These are phyloP conservation scores for Oryzaephilus surinamensis DNA, from an alignment of 1,140 invertebrate species.

Conservation along the genomic window DNA sequence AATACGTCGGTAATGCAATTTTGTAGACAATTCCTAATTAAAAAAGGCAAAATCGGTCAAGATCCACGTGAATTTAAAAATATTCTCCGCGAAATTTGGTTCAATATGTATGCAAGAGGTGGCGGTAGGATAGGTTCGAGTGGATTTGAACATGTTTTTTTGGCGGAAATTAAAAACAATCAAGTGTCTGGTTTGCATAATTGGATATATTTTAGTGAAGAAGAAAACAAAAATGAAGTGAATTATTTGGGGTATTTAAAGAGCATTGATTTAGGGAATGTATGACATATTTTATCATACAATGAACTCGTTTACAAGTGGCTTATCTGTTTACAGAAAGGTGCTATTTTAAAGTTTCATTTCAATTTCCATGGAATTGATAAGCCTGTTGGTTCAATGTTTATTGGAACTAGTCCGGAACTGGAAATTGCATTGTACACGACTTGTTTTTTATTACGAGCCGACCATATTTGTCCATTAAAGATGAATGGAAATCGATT, in stretches of 20 bases:
- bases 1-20: conserved; percentile 62
- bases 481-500: conserved; percentile 57
- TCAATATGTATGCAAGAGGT: conserved; percentile 68
- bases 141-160: conserved; percentile 80
- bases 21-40: conserved; percentile 58
- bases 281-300: conserved; percentile 36
- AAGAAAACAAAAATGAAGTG: conserved; percentile 53
- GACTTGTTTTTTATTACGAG: conserved; percentile 65
- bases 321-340: conserved; percentile 55
- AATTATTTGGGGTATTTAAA: conserved; percentile 76
- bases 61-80: conserved; percentile 60
- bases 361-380: conserved; percentile 60
- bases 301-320: no score
- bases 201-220: conserved; percentile 73
- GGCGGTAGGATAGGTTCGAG: conserved; percentile 65
- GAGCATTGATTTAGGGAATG: conserved; percentile 55
- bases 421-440: conserved; percentile 87
- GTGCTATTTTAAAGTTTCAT: conserved; percentile 63
- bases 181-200: conserved; percentile 75
- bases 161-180: conserved; percentile 70
- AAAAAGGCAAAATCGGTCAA: conserved; percentile 49
- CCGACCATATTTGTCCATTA: conserved; percentile 59
- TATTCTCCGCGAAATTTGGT: conserved; percentile 66
- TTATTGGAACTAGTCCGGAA: conserved; percentile 87
- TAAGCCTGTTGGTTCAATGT: conserved; percentile 71